phyloP scores from a whole-genome alignment of 2,113 vertebrate genomes.

The Microtus pennsylvanicus region DNA sequence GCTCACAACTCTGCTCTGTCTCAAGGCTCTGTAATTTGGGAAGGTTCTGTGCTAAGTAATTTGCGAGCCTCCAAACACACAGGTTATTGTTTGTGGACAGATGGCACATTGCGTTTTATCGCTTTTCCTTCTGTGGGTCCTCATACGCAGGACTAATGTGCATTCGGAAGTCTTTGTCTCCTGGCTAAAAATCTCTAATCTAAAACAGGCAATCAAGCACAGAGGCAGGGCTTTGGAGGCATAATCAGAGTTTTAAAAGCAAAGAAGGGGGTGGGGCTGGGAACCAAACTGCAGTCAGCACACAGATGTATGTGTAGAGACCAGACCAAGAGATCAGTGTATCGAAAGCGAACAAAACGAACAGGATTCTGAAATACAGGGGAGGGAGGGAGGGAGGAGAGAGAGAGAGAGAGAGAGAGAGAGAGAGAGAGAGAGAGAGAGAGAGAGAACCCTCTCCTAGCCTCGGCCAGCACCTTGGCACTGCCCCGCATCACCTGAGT shows the following conservation, averaged over 20 bases:
- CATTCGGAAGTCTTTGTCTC: constrained; percentile 89
- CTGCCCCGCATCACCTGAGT: not conserved
- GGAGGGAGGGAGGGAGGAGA: too few relatives aligned
- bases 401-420: not conserved
- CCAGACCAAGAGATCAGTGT: not conserved
- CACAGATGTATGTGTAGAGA: constrained; percentile 82
- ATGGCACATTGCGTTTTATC: constrained; percentile 95
- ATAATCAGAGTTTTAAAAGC: constrained; percentile 88
- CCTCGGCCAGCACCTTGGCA: fast-evolving
- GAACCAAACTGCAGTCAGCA: constrained; percentile 79
- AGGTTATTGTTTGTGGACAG: constrained; percentile 96
- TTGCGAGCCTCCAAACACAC: constrained; percentile 91
- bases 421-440: too few relatives aligned
- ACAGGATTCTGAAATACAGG: fast-evolving
- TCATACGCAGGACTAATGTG: constrained; percentile 89
- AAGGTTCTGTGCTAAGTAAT: constrained; percentile 93
- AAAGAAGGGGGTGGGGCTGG: constrained; percentile 9
- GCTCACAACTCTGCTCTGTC: constrained; percentile 81
- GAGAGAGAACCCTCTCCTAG: not conserved
- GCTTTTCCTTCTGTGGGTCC: constrained; percentile 96
- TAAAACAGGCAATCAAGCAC: constrained; percentile 90
- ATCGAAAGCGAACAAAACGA: constrained; percentile 56
- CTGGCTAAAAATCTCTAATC: constrained; percentile 90
- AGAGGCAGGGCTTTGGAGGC: constrained; percentile 87
- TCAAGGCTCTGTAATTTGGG: constrained; percentile 87